These are phyloP conservation scores for Triops longicaudatus DNA, from an alignment of 1,140 invertebrate species.

Conservation along the genomic window DNA sequence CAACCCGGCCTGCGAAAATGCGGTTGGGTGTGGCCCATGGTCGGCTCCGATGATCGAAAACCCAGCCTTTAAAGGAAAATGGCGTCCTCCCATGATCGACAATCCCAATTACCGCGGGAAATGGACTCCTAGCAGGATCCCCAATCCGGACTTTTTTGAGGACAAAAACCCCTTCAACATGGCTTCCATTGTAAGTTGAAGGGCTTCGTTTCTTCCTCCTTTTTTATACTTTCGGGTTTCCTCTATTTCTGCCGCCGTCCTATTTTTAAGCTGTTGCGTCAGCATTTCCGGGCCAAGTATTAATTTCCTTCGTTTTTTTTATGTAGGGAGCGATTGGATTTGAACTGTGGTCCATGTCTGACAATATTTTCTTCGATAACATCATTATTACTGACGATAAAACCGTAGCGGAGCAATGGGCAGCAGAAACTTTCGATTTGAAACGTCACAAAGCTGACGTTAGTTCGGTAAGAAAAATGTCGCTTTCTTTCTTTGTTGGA, in stretches of 20 bases:
- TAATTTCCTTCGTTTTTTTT: slow-evolving; percentile 30
- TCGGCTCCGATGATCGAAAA: slow-evolving; percentile 76
- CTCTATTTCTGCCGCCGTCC: slow-evolving; percentile 21
- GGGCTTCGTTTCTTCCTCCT: background rate
- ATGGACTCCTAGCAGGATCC: slow-evolving; percentile 77
- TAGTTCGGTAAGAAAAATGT: slow-evolving; percentile 56
- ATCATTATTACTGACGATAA: slow-evolving; percentile 81
- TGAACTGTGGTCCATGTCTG: slow-evolving; percentile 97
- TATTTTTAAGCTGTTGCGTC: background rate
- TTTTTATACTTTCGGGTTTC: background rate
- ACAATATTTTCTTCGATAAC: slow-evolving; percentile 90
- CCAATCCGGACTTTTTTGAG: slow-evolving; percentile 88
- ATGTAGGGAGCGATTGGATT: slow-evolving; percentile 80
- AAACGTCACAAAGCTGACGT: slow-evolving; percentile 70
- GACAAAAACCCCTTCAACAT: slow-evolving; percentile 85
- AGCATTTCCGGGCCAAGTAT: background rate
- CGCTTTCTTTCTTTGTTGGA: slow-evolving; percentile 16
- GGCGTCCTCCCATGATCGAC: slow-evolving; percentile 78
- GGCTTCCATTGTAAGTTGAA: slow-evolving; percentile 75
- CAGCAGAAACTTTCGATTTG: slow-evolving; percentile 71
- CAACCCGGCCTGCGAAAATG: slow-evolving; percentile 79
- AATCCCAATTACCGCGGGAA: slow-evolving; percentile 94
- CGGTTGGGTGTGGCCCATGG: slow-evolving; percentile 86
- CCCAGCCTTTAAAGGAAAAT: slow-evolving; percentile 81
- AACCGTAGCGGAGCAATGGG: slow-evolving; percentile 68